Evolutionary conservation across 2,113 vertebrate genomes (phyloP).

Genomic region (Stictonetta naevosa): DNA sequence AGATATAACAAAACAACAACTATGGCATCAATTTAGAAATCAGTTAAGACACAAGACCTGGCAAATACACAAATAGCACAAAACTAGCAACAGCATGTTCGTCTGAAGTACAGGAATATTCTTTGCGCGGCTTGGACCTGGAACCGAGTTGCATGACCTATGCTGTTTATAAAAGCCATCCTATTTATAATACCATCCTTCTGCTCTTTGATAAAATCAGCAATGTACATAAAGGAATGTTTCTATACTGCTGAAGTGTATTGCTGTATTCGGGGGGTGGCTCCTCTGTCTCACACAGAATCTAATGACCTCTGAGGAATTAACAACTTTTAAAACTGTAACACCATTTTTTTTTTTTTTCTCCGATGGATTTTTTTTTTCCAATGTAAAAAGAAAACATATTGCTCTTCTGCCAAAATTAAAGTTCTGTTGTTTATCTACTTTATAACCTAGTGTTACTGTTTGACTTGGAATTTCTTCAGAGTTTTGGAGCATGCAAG

Average conservation of each 20-base stretch:
- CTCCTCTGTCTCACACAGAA: not conserved
- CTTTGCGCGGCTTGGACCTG: not conserved
- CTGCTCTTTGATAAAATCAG: not conserved
- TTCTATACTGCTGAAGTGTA: constrained; percentile 33
- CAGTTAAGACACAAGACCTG: not conserved
- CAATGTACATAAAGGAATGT: constrained; percentile 1
- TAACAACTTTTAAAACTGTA: not conserved
- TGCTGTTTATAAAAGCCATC: not conserved
- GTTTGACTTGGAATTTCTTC: not conserved
- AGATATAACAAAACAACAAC: not conserved
- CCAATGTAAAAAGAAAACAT: not conserved
- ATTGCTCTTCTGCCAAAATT: constrained; percentile 3
- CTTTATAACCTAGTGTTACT: not conserved
- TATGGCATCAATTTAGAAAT: not conserved
- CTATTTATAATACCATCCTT: not conserved
- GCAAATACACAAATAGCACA: not conserved
- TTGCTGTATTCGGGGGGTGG: constrained; percentile 17
- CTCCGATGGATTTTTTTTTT: not conserved
- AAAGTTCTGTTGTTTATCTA: not conserved
- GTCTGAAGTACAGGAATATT: not conserved
- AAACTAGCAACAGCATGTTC: not conserved
- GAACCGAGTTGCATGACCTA: not conserved
- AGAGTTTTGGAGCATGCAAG: constrained; percentile 15
- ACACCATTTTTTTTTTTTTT: not conserved
- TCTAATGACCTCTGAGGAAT: not conserved